A percentile compares a stretch with the other conserved stretches of the same genome.
Conservation (phyloP, 2,888 invertebrate genomes). For the Phaonia tiefii region DNA sequence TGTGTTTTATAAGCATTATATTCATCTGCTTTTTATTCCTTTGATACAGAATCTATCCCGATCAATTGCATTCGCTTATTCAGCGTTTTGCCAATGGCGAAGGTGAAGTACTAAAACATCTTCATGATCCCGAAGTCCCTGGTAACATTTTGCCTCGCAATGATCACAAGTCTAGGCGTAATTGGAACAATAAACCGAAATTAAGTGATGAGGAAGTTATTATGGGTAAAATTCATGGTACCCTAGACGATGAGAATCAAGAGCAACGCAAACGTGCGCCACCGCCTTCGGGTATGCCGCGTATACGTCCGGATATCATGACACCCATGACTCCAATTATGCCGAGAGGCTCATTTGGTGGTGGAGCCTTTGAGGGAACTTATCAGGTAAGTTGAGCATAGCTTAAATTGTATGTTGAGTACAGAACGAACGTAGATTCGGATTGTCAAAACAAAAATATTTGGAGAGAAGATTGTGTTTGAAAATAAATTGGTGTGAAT, state of each 20-base stretch:
- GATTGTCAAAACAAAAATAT: too few relatives aligned
- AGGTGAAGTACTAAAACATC: slow-evolving; percentile 59
- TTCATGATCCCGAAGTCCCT: slow-evolving; percentile 67
- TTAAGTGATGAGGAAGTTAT: slow-evolving; percentile 79
- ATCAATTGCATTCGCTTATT: slow-evolving; percentile 78
- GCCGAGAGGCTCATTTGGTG: slow-evolving; percentile 74
- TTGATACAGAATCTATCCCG: slow-evolving; percentile 76
- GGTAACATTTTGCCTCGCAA: slow-evolving; percentile 76
- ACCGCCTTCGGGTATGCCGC: slow-evolving; percentile 70
- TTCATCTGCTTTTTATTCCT: too few relatives aligned
- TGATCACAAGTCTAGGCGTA: slow-evolving; percentile 70
- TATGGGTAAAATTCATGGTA: slow-evolving; percentile 79
- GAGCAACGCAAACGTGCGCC: slow-evolving; percentile 62
- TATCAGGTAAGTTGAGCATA: slow-evolving; percentile 72
- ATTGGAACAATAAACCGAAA: slow-evolving; percentile 70
- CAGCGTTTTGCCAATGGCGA: slow-evolving; percentile 77
- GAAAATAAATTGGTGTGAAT: too few relatives aligned
- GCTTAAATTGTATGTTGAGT: background rate
- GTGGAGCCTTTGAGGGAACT: slow-evolving; percentile 79
- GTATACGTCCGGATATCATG: slow-evolving; percentile 74
- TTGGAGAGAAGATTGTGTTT: too few relatives aligned
- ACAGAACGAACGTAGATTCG: too few relatives aligned
- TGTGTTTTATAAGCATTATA: background rate
- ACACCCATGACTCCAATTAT: slow-evolving; percentile 74
- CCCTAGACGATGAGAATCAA: slow-evolving; percentile 74